Percentiles rank a stretch among this genome's conserved stretches.
Evolutionary conservation across 2,888 invertebrate genomes (phyloP).

Genomic region (Lasioglossum malachurum): DNA sequence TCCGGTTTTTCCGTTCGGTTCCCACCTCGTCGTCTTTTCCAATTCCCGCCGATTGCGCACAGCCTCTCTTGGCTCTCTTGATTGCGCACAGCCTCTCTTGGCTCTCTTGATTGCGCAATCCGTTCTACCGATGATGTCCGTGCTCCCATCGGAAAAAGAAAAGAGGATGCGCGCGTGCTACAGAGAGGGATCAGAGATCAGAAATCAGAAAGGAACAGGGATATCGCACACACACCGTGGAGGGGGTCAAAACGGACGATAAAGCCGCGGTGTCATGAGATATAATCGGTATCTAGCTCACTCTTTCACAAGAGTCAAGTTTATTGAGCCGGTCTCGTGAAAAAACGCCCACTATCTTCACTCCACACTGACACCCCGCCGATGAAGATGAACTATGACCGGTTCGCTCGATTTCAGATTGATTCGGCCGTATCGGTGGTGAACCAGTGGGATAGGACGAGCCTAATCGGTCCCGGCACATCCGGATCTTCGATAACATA

Average conservation of each 20-base stretch:
- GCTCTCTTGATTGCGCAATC: conserved; percentile 52
- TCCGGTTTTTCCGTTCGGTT: conserved; percentile 63
- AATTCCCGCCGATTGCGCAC: conserved; percentile 69
- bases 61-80: conserved; percentile 12
- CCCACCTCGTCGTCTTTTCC: conserved; percentile 65
- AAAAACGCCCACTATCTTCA: conserved; percentile 14
- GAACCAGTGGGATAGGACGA: conserved; percentile 14
- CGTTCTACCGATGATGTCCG: conserved; percentile 25
- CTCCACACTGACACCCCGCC: conserved; percentile 13
- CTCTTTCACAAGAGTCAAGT: conserved; percentile 54
- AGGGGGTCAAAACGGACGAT: conserved; percentile 53
- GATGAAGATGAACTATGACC: conserved; percentile 33
- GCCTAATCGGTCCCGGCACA: not conserved
- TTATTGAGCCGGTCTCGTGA: conserved; percentile 44
- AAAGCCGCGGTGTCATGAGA: conserved; percentile 47
- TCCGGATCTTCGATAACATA: not conserved
- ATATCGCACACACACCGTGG: conserved; percentile 35
- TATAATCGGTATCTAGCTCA: conserved; percentile 58
- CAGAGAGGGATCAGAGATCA: not conserved
- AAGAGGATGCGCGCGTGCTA: not conserved
- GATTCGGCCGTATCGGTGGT: conserved; percentile 32
- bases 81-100: conserved; percentile 51
- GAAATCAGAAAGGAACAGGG: conserved; percentile 33
- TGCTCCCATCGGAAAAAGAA: not conserved
- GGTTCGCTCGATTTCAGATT: conserved; percentile 26